Evolutionary conservation across 2,113 vertebrate species (phyloP), one percentile per base, ranked within the genome.

Genomic region (Tragelaphus imberbis): DNA sequence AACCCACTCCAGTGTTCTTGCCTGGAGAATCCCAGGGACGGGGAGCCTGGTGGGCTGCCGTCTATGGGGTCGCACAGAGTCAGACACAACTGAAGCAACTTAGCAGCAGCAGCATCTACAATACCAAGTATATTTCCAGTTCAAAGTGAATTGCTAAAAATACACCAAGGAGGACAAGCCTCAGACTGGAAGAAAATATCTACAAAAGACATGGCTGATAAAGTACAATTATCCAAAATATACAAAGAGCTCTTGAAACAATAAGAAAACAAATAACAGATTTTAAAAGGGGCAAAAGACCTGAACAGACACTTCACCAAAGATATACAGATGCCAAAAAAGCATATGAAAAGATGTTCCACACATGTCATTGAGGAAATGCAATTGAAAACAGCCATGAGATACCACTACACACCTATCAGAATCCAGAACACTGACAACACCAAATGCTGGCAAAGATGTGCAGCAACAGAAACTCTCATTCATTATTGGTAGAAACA

Each of bases 71-170:
- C 2, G 6, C 28, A 30, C 59, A 63, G 61, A 63, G 28, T 63
- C 13, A 0, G 61, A 63, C 28, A 63, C 2, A 0, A 63, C 61
- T 33, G 61, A 63, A 30, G 61, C 0, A 6, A 63, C 28, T 63
- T 63, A 63, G 61, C 61, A 63, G 61, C 61, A 63, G 61, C 61
- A 63, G 61, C 28, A 44, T 27, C 89, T 90, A 88, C 15, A 81
- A 36, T 49, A 17, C 30, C 23, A 95, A 87, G 30, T 33, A 94
- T 88, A 84, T 89, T 95, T 91, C 87, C 28, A 28, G 11, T 55
- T 97, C 55, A 91, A 84, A 86, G n/a, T 63, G 47, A 90, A 59
- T 90, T 63, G 93, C 58, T 71, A 47, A 95, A 96, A 96, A 79
- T 68, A 28, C 16, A 68, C 28, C 14, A 85, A 96, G 14, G 30